These are phyloP conservation scores for Podocnemis expansa DNA, from an alignment of 2,113 vertebrate genomes.

Conservation along the genomic window DNA sequence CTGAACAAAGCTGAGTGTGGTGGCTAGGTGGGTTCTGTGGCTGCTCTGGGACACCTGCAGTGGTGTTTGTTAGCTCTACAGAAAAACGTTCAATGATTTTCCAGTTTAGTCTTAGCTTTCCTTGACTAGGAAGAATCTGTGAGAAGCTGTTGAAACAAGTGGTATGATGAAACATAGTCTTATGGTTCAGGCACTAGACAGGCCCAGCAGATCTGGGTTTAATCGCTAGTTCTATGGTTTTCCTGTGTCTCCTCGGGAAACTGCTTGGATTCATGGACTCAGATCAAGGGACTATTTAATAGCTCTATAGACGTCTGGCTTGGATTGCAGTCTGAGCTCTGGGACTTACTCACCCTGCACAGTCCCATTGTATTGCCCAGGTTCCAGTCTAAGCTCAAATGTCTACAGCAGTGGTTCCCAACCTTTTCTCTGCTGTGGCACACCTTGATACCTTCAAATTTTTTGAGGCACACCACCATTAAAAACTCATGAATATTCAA, in stretches of 20 bases:
- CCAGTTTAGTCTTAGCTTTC: background rate
- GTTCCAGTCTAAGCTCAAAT: background rate
- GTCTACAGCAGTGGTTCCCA: no score
- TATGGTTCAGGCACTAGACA: background rate
- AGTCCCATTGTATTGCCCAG: background rate
- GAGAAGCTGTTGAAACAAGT: background rate
- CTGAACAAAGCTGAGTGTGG: background rate
- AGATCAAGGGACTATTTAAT: no score
- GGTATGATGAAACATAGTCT: background rate
- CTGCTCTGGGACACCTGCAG: background rate
- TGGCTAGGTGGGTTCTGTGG: background rate
- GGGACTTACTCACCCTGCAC: background rate
- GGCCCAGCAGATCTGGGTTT: rapidly evolving
- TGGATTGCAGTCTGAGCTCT: no score
- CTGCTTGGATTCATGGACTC: background rate
- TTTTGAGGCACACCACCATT: no score
- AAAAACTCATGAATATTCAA: no score
- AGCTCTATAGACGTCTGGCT: no score
- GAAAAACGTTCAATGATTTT: background rate
- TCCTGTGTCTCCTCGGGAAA: background rate
- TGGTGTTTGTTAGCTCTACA: background rate
- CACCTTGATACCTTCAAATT: no score
- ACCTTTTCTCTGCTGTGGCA: no score
- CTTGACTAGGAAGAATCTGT: background rate
- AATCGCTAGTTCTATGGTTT: background rate